Conservation (phyloP, 2,797 vertebrate species). For the Scarus forsteni region DNA sequence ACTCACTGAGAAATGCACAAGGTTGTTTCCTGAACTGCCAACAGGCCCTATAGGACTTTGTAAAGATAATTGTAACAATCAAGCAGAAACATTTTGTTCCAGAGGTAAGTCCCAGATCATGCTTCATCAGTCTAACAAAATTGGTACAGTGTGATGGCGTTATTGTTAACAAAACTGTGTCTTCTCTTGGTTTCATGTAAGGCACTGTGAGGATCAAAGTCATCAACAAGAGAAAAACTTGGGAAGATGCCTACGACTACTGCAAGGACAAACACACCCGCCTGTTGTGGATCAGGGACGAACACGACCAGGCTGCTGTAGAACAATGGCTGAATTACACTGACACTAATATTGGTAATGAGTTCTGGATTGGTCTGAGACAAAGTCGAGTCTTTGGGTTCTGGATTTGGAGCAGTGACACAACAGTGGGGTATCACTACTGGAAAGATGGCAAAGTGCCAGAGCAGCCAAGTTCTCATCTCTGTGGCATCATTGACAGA, state of each 20-base stretch:
- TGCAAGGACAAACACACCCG: accelerated
- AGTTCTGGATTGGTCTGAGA: conserved; percentile 73
- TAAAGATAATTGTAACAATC: no score
- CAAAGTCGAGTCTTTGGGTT: conserved; percentile 75
- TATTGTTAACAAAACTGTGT: neutral
- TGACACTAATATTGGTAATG: accelerated
- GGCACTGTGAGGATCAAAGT: conserved; percentile 49
- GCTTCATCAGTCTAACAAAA: neutral
- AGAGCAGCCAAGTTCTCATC: conserved; percentile 27
- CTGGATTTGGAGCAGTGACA: conserved; percentile 73
- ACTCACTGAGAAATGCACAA: no score
- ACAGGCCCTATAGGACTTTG: no score
- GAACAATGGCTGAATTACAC: accelerated
- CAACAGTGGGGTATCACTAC: conserved; percentile 6
- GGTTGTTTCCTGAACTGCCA: no score
- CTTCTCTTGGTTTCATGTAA: conserved; percentile 25
- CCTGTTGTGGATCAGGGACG: conserved; percentile 48
- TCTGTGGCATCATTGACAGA: conserved; percentile 55
- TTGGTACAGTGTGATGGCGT: no score
- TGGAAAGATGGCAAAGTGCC: conserved; percentile 49
- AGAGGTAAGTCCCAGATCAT: conserved; percentile 44
- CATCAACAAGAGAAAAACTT: accelerated
- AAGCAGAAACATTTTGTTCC: conserved; percentile 11
- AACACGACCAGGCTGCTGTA: neutral
- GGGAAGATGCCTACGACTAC: conserved; percentile 60